Conservation (phyloP, 2,113 vertebrate genomes). For the Phalacrocorax carbo region DNA sequence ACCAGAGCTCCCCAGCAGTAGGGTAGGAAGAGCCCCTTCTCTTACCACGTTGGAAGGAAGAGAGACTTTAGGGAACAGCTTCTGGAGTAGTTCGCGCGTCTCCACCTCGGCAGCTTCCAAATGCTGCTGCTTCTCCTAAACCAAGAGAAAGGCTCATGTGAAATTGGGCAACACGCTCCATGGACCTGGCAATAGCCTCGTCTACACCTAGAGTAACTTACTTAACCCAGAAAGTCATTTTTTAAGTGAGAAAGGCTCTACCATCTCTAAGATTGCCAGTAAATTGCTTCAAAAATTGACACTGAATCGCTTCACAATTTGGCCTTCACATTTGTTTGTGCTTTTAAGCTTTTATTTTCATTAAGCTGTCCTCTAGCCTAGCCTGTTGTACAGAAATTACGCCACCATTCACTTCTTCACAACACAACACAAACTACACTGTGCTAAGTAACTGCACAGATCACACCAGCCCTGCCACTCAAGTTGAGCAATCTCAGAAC, state of each 20-base stretch:
- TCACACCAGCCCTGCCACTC: background rate
- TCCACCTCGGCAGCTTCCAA: constrained; percentile 82
- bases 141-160: background rate
- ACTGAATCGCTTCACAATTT: background rate
- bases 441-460: background rate
- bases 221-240: background rate
- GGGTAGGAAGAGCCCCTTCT: background rate
- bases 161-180: background rate
- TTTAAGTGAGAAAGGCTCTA: background rate
- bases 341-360: background rate
- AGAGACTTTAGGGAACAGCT: constrained; percentile 88
- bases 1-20: background rate
- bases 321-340: background rate
- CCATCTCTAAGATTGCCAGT: background rate
- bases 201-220: background rate
- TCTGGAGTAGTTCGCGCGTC: constrained; percentile 85
- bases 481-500: background rate
- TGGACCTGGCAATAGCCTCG: background rate
- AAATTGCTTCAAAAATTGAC: background rate
- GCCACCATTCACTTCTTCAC: background rate
- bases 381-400: background rate
- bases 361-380: background rate
- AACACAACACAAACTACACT: background rate
- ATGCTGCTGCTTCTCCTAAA: constrained; percentile 85
- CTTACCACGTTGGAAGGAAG: constrained; percentile 84